Percentiles rank a stretch among this genome's conserved stretches.
phyloP scores from a whole-genome alignment of 2,888 invertebrate species.

The Agrenia bidenticulata region DNA sequence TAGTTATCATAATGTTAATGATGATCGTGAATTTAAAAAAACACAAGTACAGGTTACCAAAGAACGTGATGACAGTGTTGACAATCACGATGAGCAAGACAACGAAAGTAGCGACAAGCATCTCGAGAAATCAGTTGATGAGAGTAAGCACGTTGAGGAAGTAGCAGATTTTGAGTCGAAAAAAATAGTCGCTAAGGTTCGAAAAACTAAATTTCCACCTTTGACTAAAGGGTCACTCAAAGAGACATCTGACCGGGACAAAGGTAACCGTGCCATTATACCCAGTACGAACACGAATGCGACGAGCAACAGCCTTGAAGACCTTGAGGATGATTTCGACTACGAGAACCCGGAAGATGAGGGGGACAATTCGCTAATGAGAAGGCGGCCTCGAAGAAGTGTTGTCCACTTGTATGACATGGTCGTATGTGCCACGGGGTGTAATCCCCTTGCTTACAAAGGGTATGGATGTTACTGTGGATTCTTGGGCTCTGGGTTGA shows the following conservation, averaged over 20 bases:
- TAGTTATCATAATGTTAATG: not conserved
- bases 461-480: constrained; percentile 91
- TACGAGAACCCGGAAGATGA: constrained; percentile 17
- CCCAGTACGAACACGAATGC: not conserved
- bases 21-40: not conserved
- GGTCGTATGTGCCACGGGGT: constrained; percentile 67
- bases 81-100: not conserved
- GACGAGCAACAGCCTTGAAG: not conserved
- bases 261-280: too few relatives aligned
- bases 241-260: too few relatives aligned
- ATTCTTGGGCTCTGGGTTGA: constrained; percentile 75
- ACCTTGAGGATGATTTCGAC: constrained; percentile 12
- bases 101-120: not conserved
- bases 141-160: not conserved
- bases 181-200: not conserved
- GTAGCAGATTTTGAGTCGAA: constrained; percentile 1
- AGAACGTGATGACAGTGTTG: too few relatives aligned
- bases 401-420: constrained; percentile 80
- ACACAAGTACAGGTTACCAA: not conserved
- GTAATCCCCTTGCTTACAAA: constrained; percentile 78
- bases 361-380: constrained; percentile 22
- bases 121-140: not conserved
- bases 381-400: constrained; percentile 66
- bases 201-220: too few relatives aligned
- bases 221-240: too few relatives aligned